Conservation (phyloP, 2,113 vertebrate species). For the Ceyx melanurus region DNA sequence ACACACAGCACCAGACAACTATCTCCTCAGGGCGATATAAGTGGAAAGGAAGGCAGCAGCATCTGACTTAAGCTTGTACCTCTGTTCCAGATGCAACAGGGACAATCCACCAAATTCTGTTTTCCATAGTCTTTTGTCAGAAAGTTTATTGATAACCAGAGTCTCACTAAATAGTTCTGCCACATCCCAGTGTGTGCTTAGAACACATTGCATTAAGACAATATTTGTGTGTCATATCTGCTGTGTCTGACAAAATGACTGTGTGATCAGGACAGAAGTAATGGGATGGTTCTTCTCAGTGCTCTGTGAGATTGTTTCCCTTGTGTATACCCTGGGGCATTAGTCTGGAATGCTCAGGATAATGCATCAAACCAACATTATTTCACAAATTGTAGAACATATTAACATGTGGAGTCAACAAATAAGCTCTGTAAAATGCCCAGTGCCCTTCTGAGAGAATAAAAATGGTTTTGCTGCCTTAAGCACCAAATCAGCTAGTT, state of each 20-base stretch:
- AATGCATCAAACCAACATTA: neutral
- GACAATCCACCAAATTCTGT: neutral
- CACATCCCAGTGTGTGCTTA: neutral
- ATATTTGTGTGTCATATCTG: neutral
- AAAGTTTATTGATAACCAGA: neutral
- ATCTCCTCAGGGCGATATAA: neutral
- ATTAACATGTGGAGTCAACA: neutral
- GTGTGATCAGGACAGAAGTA: neutral
- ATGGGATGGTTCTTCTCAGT: neutral
- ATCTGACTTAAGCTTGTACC: neutral
- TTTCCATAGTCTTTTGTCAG: neutral
- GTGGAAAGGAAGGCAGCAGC: neutral
- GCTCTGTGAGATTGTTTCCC: neutral
- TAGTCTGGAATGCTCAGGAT: neutral
- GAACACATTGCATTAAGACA: neutral
- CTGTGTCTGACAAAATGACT: neutral
- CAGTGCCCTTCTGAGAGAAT: neutral
- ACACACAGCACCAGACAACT: neutral
- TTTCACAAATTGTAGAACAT: neutral
- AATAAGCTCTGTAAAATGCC: neutral
- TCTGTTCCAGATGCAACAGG: neutral
- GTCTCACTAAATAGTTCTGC: neutral
- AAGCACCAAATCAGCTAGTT: slow-evolving; percentile 38
- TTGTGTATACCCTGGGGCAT: neutral
- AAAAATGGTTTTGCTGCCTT: slow-evolving; percentile 17